These are phyloP conservation scores for Hydrozoanthus tunicans DNA, from an alignment of 64 coral and sea anemone genomes.

Conservation along the genomic window DNA sequence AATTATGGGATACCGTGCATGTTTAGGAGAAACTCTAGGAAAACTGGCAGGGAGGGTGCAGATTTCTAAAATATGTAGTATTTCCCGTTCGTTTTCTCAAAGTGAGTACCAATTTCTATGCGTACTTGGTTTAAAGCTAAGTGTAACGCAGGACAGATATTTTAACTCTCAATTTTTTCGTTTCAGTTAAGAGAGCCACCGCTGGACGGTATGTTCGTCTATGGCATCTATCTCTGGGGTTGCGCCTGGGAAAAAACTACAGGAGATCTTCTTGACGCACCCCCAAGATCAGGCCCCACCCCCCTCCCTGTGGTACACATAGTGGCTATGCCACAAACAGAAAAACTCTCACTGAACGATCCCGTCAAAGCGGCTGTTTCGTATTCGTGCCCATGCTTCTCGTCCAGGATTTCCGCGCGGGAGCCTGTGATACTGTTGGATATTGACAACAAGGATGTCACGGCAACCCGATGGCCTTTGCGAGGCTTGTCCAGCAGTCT, in stretches of 20 bases:
- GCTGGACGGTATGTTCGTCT: constrained; percentile 92
- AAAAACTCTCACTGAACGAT: constrained; percentile 89
- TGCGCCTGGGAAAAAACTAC: constrained; percentile 99
- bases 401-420: constrained; percentile 82
- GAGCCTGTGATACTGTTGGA: constrained; percentile 92
- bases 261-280: constrained; percentile 93
- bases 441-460: constrained; percentile 93
- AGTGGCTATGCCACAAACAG: constrained; percentile 81
- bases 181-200: constrained; percentile 93
- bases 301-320: constrained; percentile 95
- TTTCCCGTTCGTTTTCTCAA: too few species aligned
- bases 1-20: too few species aligned
- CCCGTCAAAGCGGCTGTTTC: constrained; percentile 87
- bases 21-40: too few species aligned
- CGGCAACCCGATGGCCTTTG: constrained; percentile 87
- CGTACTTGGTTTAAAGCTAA: neutral
- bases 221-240: constrained; percentile 96
- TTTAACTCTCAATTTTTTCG: neutral
- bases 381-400: constrained; percentile 94
- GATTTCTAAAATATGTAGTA: too few species aligned
- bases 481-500: constrained; percentile 88
- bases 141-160: neutral
- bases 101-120: neutral
- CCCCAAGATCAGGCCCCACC: constrained; percentile 90
- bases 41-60: too few species aligned